Conservation (phyloP, 2,113 vertebrate species). For the Galemys pyrenaicus region DNA sequence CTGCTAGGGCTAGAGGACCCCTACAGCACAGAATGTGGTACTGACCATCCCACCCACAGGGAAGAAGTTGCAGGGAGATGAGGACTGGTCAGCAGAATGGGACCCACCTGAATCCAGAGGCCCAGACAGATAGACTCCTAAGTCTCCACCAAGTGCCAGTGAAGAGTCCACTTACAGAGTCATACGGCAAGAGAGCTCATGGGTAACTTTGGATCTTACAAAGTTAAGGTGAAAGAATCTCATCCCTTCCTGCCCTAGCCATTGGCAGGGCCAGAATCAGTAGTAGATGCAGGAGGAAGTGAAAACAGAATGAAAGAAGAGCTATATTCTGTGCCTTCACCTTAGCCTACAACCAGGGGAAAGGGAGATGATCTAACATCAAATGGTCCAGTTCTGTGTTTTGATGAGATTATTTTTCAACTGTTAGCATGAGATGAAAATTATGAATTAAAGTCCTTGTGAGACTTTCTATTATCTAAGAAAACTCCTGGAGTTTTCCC, state of each 20-base stretch:
- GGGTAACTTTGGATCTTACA: neutral
- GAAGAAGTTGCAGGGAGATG: neutral
- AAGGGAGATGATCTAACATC: neutral
- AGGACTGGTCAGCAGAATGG: neutral
- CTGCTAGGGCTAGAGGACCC: neutral
- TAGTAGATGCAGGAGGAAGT: neutral
- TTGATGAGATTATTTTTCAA: neutral
- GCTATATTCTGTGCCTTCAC: rapidly evolving
- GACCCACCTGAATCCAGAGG: neutral
- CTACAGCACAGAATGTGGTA: neutral
- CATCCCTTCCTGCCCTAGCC: neutral
- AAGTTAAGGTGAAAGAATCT: neutral
- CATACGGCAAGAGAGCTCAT: too few species aligned
- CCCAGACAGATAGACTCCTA: neutral
- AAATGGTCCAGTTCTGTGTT: neutral
- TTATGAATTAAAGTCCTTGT: neutral
- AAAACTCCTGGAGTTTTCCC: neutral
- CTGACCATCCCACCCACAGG: neutral
- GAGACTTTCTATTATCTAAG: neutral
- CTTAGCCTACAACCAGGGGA: neutral
- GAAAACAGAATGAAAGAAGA: neutral
- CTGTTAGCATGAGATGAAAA: neutral
- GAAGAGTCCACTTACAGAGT: neutral
- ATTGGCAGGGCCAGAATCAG: neutral
- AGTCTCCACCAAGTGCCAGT: neutral